These are phyloP conservation scores for Desmodus rotundus DNA, from an alignment of 2,113 vertebrate species.

Conservation along the genomic window DNA sequence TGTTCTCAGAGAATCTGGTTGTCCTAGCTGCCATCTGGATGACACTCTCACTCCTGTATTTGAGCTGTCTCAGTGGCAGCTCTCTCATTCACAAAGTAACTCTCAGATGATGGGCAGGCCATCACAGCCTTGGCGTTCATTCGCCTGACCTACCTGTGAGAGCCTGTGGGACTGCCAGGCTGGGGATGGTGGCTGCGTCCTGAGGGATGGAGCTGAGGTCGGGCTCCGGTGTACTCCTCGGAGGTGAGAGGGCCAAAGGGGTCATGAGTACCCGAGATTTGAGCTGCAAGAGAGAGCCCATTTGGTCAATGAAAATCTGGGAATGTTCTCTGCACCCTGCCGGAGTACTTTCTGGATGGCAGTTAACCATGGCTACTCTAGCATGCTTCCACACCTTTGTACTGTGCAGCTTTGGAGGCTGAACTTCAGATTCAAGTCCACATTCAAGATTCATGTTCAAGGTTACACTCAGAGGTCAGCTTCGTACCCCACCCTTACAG, in stretches of 20 bases:
- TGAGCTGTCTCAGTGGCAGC: neutral
- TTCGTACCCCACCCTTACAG: neutral
- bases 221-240: constrained; percentile 91
- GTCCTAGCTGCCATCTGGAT: fast-evolving
- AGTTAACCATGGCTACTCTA: constrained; percentile 42
- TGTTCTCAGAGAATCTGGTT: neutral
- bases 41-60: neutral
- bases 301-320: constrained; percentile 47
- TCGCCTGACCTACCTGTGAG: constrained; percentile 87
- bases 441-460: neutral
- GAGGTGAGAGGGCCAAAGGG: constrained; percentile 90
- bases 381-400: neutral
- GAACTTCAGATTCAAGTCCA: neutral
- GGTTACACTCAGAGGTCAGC: neutral
- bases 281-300: constrained; percentile 84
- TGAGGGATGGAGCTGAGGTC: constrained; percentile 94
- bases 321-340: neutral
- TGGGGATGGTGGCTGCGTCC: constrained; percentile 92
- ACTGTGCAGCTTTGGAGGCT: neutral
- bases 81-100: neutral
- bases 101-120: neutral
- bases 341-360: neutral
- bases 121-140: neutral
- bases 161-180: constrained; percentile 86
- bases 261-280: constrained; percentile 92